phyloP scores from a whole-genome alignment of 2,113 vertebrate genomes.

The Ariopsis seemanni region DNA sequence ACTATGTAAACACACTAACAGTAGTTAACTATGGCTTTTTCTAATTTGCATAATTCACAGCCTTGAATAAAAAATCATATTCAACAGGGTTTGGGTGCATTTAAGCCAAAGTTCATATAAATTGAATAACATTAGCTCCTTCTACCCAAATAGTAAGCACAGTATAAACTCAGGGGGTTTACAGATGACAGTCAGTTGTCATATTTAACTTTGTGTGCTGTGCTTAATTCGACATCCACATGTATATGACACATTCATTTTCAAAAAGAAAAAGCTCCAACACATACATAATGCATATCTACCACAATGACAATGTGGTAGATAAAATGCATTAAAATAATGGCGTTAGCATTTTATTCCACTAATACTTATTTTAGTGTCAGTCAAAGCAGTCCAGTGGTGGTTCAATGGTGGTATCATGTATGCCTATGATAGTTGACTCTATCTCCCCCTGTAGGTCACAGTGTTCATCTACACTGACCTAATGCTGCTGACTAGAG shows the following conservation, averaged over 20 bases:
- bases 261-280: not conserved
- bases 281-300: not conserved
- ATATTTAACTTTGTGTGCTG: not conserved
- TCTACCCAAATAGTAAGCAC: not conserved
- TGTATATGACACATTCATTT: not conserved
- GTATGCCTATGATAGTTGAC: conserved; percentile 9
- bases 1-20: not conserved
- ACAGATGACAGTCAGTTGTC: not conserved
- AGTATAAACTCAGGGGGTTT: not conserved
- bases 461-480: conserved; percentile 88
- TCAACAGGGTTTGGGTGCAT: not conserved
- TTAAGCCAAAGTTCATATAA: not conserved
- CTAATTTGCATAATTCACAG: not conserved
- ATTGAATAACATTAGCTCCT: not conserved
- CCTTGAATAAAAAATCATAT: not conserved
- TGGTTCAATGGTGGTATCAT: not conserved
- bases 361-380: not conserved
- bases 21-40: not conserved
- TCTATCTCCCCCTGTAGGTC: conserved; percentile 71
- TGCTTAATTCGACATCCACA: not conserved
- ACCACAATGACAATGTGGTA: not conserved
- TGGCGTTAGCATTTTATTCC: not conserved
- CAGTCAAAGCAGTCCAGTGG: not conserved
- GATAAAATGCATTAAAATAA: not conserved
- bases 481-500: conserved; percentile 87